Evolutionary conservation across 1,140 invertebrate species (phyloP).

Genomic region (Atta colombica): DNA sequence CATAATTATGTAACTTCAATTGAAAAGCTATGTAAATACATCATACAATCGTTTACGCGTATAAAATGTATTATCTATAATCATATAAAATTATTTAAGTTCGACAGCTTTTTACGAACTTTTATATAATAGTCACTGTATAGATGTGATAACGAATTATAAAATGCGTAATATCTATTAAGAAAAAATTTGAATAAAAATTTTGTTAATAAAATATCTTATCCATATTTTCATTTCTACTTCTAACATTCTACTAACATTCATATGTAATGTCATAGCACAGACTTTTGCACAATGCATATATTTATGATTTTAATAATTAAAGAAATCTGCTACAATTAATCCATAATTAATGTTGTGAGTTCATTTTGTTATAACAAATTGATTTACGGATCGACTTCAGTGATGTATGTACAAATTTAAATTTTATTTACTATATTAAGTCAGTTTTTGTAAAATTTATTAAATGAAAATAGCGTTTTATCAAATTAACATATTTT

Average conservation of each 20-base stretch:
- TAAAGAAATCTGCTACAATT: slow-evolving; percentile 55
- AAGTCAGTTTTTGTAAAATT: slow-evolving; percentile 42
- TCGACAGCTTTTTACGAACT: neutral
- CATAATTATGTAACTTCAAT: slow-evolving; percentile 54
- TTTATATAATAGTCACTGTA: slow-evolving; percentile 6
- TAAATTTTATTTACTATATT: neutral
- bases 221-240: neutral
- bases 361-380: slow-evolving; percentile 47
- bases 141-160: neutral
- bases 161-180: slow-evolving; percentile 6
- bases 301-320: slow-evolving; percentile 60
- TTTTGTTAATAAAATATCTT: neutral
- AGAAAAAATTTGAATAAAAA: neutral
- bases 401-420: neutral
- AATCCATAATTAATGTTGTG: slow-evolving; percentile 39
- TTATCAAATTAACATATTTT: slow-evolving; percentile 69
- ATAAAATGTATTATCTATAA: slow-evolving; percentile 23
- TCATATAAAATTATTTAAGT: slow-evolving; percentile 24
- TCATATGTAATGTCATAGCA: neutral
- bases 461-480: slow-evolving; percentile 34
- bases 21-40: neutral
- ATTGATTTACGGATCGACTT: slow-evolving; percentile 34
- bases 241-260: neutral
- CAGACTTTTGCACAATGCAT: neutral
- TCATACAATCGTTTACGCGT: neutral